A percentile compares a stretch with the other conserved stretches of the same genome.
Evolutionary conservation across 2,888 invertebrate genomes (phyloP).

Genomic region (Synanthedon andrenaeformis): DNA sequence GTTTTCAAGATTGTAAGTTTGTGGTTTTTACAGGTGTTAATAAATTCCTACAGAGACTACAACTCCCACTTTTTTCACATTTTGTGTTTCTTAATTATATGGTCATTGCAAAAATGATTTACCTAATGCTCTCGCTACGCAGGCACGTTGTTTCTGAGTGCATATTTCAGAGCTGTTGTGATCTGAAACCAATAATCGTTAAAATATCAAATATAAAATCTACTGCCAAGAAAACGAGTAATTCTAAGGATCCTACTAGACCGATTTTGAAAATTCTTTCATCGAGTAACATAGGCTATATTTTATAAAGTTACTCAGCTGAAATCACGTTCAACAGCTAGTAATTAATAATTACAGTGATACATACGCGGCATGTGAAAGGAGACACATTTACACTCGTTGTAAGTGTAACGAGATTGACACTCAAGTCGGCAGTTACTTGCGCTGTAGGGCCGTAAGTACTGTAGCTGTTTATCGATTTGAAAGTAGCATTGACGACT

Average conservation of each 20-base stretch:
- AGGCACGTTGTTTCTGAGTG: not conserved
- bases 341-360: too few species aligned
- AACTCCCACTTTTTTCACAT: too few species aligned
- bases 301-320: too few species aligned
- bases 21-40: too few species aligned
- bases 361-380: slow-evolving; percentile 39
- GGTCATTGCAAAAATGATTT: not conserved
- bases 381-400: slow-evolving; percentile 23
- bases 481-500: not conserved
- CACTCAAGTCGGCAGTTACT: slow-evolving; percentile 36
- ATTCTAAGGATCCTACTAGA: too few species aligned
- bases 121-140: not conserved
- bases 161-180: not conserved
- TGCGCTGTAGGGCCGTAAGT: slow-evolving; percentile 17
- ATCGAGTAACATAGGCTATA: too few species aligned
- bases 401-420: slow-evolving; percentile 22
- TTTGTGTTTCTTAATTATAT: too few species aligned
- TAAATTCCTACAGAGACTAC: too few species aligned
- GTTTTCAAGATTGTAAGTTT: too few species aligned
- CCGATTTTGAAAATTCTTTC: too few species aligned
- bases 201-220: not conserved
- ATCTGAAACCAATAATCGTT: not conserved
- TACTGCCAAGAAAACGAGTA: too few species aligned
- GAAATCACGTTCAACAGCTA: too few species aligned
- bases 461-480: not conserved